These are phyloP conservation scores for Falco concolor DNA, from an alignment of 2,797 vertebrate species.

Conservation along the genomic window DNA sequence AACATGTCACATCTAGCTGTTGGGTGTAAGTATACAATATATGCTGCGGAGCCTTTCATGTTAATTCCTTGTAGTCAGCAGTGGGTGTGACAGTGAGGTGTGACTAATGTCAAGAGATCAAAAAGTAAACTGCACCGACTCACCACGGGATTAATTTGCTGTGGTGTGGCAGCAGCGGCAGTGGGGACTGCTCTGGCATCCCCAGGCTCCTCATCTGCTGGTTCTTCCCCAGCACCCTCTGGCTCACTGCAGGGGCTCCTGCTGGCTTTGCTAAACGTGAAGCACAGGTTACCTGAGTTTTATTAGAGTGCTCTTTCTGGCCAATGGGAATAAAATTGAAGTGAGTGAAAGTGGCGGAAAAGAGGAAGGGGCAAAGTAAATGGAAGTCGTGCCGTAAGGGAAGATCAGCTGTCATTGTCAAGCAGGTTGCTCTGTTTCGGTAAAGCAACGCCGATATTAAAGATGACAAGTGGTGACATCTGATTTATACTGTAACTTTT, in stretches of 20 bases:
- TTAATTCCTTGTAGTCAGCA: not conserved
- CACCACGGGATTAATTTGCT: fast-evolving
- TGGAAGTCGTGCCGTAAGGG: not conserved
- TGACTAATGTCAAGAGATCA: not conserved
- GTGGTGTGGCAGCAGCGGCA: not conserved
- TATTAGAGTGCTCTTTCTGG: not conserved
- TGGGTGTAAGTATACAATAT: not conserved
- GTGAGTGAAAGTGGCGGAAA: not conserved
- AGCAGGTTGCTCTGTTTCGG: not conserved
- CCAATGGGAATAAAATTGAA: not conserved
- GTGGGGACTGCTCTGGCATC: not conserved
- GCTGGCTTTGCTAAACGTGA: not conserved
- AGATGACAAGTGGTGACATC: not conserved
- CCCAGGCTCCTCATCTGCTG: not conserved
- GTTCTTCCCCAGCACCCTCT: not conserved
- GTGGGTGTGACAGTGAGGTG: not conserved
- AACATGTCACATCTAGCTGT: not conserved
- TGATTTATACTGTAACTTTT: not conserved
- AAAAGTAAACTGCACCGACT: not conserved
- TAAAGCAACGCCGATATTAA: not conserved
- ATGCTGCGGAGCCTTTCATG: not conserved
- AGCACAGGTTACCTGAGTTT: not conserved
- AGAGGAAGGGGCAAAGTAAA: not conserved
- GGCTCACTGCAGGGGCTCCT: not conserved
- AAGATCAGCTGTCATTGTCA: not conserved